These are phyloP conservation scores for Stichodactyla mertensii DNA, from an alignment of 64 coral and sea anemone genomes.

Conservation along the genomic window DNA sequence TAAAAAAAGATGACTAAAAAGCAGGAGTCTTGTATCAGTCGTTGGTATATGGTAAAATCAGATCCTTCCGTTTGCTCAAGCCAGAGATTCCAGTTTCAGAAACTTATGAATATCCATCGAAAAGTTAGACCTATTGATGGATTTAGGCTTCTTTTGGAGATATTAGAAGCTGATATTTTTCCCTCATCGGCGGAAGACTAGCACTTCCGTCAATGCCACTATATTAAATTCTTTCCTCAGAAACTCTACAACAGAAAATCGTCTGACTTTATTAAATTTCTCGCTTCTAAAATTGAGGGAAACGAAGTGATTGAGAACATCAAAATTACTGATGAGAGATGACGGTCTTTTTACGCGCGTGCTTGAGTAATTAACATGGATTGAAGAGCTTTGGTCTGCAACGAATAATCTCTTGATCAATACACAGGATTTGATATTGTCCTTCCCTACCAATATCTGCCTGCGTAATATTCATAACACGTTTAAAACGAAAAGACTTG, in stretches of 20 bases:
- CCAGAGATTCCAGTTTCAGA: not conserved
- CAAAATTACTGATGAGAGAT: not conserved
- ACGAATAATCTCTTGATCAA: not conserved
- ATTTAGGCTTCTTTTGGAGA: no score
- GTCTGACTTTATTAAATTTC: not conserved
- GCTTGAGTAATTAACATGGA: not conserved
- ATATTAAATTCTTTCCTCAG: not conserved
- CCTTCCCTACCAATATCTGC: not conserved
- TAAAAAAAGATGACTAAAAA: no score
- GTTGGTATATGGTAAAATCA: not conserved
- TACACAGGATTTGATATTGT: not conserved
- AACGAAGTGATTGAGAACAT: not conserved
- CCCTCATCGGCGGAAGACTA: not conserved
- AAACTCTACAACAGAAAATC: not conserved
- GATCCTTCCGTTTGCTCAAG: not conserved
- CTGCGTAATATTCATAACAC: not conserved
- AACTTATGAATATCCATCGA: not conserved
- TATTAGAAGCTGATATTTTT: not conserved
- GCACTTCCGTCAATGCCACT: not conserved
- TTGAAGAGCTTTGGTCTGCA: not conserved
- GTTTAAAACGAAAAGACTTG: not conserved
- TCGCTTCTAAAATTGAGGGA: not conserved
- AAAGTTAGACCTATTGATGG: not conserved
- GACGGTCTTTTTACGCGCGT: not conserved
- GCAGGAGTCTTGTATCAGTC: no score